phyloP scores from a whole-genome alignment of 1,140 invertebrate species.

The Sminthurides bifidus region DNA sequence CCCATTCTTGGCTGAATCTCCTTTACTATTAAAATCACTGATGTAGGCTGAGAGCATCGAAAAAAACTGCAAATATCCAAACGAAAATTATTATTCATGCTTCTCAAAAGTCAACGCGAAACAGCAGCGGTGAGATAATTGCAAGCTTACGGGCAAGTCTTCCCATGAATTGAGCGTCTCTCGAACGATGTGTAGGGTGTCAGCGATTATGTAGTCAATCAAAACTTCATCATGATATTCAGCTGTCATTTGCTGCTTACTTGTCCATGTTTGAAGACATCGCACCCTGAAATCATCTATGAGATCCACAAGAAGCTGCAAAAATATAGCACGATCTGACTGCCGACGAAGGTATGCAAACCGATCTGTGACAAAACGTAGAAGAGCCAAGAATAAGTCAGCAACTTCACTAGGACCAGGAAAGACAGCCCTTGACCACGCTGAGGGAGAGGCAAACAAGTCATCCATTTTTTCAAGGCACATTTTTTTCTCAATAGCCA shows the following conservation, averaged over 20 bases:
- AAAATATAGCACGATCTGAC: constrained; percentile 21
- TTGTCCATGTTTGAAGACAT: constrained; percentile 27
- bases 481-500: constrained; percentile 25
- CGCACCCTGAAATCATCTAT: constrained; percentile 30
- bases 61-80: constrained; percentile 23
- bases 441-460: constrained; percentile 27
- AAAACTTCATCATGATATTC: constrained; percentile 5
- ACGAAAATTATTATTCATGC: neutral
- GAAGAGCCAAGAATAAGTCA: constrained; percentile 25
- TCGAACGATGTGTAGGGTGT: constrained; percentile 18
- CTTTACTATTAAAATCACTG: too few species aligned
- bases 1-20: too few species aligned
- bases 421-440: constrained; percentile 24
- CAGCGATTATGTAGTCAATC: constrained; percentile 28
- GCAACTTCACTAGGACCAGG: constrained; percentile 28
- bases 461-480: constrained; percentile 29
- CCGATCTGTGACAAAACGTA: constrained; percentile 24
- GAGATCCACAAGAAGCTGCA: constrained; percentile 22
- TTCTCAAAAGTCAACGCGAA: neutral
- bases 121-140: neutral
- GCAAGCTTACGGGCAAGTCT: constrained; percentile 24
- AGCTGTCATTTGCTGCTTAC: constrained; percentile 8
- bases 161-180: constrained; percentile 24
- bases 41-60: constrained; percentile 16
- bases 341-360: constrained; percentile 27